Evolutionary conservation across 2,797 vertebrate genomes (phyloP).

Genomic region (Melanotaenia parkinsoni): DNA sequence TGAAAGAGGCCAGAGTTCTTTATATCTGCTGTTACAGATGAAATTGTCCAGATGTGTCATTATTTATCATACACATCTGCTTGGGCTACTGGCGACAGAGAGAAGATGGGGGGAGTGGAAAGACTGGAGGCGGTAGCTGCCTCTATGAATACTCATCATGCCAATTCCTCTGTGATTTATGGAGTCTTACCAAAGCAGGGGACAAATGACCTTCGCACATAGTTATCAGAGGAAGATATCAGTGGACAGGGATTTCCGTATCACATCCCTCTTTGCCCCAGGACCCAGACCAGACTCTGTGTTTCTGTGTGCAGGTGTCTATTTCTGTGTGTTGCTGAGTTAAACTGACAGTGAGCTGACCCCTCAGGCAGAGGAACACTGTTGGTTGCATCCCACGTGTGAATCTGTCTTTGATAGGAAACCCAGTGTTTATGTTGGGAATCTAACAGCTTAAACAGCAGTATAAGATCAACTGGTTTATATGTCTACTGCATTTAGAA

Average conservation of each 20-base stretch:
- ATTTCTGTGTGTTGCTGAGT: constrained; percentile 48
- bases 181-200: constrained; percentile 66
- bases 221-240: constrained; percentile 81
- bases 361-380: constrained; percentile 42
- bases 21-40: constrained; percentile 69
- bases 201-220: constrained; percentile 83
- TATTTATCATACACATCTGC: constrained; percentile 80
- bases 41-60: constrained; percentile 73
- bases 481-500: constrained; percentile 14
- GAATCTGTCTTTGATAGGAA: constrained; percentile 28
- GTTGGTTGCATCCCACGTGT: constrained; percentile 36
- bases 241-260: constrained; percentile 75
- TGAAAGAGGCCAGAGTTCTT: constrained; percentile 11
- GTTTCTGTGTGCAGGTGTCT: constrained; percentile 31
- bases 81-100: constrained; percentile 55
- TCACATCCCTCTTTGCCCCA: constrained; percentile 61
- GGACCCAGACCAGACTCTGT: constrained; percentile 41
- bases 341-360: constrained; percentile 63
- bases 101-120: constrained; percentile 52
- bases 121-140: constrained; percentile 67
- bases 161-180: constrained; percentile 83
- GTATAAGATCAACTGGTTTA: not conserved
- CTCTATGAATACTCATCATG: constrained; percentile 79
- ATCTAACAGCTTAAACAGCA: constrained; percentile 9
- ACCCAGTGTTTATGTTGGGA: constrained; percentile 30